Percentiles rank a stretch among this genome's conserved stretches.
Evolutionary conservation across 2,888 invertebrate species (phyloP).

Genomic region (Lepetodrilus schrolli): DNA sequence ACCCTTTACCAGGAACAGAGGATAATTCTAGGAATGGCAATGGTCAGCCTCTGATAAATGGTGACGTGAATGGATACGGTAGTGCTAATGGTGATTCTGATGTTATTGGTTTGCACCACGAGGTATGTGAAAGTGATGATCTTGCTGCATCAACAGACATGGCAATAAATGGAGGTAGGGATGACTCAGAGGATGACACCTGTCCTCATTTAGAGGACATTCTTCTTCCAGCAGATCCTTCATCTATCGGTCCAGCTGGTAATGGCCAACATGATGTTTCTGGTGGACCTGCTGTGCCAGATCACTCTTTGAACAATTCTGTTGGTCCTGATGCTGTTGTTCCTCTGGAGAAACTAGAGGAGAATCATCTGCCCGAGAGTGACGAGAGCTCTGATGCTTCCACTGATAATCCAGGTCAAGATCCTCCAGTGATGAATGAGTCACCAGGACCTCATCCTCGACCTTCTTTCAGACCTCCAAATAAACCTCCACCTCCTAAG

Average conservation of each 20-base stretch:
- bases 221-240: not conserved
- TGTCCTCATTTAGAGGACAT: not conserved
- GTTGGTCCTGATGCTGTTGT: too few species aligned
- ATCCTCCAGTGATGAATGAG: not conserved
- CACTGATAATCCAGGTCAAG: too few species aligned
- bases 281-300: too few species aligned
- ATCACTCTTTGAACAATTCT: too few species aligned
- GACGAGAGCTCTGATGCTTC: too few species aligned
- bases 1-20: not conserved
- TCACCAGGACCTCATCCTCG: slow-evolving; percentile 34
- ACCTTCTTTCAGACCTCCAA: too few species aligned
- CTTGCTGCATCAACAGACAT: slow-evolving; percentile 26
- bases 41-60: slow-evolving; percentile 3
- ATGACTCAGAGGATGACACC: not conserved
- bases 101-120: not conserved
- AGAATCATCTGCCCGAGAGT: too few species aligned
- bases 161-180: slow-evolving; percentile 30
- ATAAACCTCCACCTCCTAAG: slow-evolving; percentile 45
- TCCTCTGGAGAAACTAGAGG: too few species aligned
- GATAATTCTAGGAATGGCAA: too few species aligned
- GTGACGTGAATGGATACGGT: not conserved
- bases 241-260: too few species aligned
- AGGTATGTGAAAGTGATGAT: slow-evolving; percentile 11
- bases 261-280: too few species aligned
- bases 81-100: not conserved